Evolutionary conservation across 2,113 vertebrate genomes (phyloP).

Genomic region (Leptosomus discolor): DNA sequence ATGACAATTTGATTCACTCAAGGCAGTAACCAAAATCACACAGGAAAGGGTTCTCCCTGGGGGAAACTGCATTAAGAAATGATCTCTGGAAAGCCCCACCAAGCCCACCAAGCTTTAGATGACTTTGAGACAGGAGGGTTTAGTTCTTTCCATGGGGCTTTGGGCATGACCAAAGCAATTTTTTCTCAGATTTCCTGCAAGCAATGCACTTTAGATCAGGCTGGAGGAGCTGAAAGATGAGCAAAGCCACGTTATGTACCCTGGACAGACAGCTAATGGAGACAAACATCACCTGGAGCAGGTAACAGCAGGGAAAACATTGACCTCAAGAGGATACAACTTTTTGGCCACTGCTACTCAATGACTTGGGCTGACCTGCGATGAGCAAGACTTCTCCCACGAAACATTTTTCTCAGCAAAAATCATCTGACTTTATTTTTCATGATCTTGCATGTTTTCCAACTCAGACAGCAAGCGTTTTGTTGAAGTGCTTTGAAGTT

Average conservation of each 20-base stretch:
- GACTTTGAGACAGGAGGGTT: background rate
- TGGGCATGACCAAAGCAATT: background rate
- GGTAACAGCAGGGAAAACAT: background rate
- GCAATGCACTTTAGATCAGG: background rate
- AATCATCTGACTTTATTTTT: background rate
- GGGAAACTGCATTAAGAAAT: background rate
- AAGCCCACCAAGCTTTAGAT: background rate
- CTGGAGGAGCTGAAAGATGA: background rate
- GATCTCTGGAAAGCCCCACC: background rate
- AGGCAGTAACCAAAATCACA: background rate
- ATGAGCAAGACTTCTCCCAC: background rate
- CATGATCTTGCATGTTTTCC: background rate
- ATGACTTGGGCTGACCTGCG: background rate
- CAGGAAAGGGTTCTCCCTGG: background rate
- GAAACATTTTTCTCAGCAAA: fast-evolving
- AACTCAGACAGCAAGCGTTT: fast-evolving
- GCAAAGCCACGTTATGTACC: fast-evolving
- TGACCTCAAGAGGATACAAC: fast-evolving
- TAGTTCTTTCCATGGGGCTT: background rate
- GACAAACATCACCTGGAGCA: background rate
- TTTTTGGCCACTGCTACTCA: background rate
- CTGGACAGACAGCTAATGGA: background rate
- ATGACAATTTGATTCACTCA: fast-evolving
- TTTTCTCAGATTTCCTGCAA: background rate
- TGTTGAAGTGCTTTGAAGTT: background rate